Percentiles rank a stretch among this genome's conserved stretches.
phyloP scores from a whole-genome alignment of 2,113 vertebrate genomes.

The Gnathonemus echidnorhynchus region DNA sequence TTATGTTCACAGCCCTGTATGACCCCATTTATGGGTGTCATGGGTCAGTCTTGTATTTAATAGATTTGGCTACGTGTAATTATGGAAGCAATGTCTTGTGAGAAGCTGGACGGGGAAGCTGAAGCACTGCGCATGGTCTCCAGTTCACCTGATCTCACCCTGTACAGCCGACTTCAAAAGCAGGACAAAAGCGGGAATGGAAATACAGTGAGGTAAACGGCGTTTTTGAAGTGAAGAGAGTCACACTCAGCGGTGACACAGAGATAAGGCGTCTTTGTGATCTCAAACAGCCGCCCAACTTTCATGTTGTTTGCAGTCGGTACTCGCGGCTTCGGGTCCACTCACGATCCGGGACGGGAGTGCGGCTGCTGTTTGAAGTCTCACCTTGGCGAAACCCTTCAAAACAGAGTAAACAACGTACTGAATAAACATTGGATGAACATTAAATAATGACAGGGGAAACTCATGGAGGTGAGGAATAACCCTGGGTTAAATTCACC shows the following conservation, averaged over 20 bases:
- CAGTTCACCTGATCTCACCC: neutral
- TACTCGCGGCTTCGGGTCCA: conserved; percentile 13
- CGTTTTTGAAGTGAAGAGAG: neutral
- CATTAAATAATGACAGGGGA: neutral
- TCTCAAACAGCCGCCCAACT: neutral
- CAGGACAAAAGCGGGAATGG: neutral
- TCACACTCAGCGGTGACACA: neutral
- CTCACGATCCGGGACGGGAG: conserved; percentile 17
- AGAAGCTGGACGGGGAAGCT: neutral
- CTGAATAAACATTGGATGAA: conserved; percentile 24
- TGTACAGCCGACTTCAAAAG: neutral
- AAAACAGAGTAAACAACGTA: conserved; percentile 34
- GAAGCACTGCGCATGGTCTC: neutral
- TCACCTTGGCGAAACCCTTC: conserved; percentile 40
- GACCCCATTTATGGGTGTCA: neutral
- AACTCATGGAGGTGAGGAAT: neutral
- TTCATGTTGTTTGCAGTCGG: conserved; percentile 26
- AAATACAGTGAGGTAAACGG: neutral
- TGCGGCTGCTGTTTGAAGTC: conserved; percentile 31
- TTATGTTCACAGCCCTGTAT: neutral
- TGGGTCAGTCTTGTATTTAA: neutral
- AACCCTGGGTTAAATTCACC: neutral
- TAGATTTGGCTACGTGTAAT: neutral
- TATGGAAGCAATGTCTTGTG: neutral
- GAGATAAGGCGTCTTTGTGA: conserved; percentile 5